Percentiles rank a stretch among this genome's conserved stretches.
Conservation (phyloP, 2,797 vertebrate genomes). For the Austrolebias charrua region DNA sequence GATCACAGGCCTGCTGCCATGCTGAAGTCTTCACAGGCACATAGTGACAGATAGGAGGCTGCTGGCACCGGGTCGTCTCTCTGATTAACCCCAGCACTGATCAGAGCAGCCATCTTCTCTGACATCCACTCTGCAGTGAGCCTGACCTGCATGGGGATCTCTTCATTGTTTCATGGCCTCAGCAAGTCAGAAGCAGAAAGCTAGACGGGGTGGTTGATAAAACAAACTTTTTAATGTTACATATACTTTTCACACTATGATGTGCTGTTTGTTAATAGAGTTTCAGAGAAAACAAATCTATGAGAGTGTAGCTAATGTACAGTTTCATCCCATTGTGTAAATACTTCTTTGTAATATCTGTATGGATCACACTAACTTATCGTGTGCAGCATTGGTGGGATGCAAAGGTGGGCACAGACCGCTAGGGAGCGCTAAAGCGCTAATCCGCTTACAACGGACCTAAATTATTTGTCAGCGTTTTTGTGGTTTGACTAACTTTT, state of each 20-base stretch:
- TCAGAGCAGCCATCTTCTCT: constrained; percentile 44
- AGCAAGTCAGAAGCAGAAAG: neutral
- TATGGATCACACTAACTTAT: too few species aligned
- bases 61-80: constrained; percentile 72
- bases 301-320: too few species aligned
- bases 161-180: neutral
- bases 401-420: too few species aligned
- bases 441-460: too few species aligned
- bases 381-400: too few species aligned
- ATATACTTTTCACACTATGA: neutral
- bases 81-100: constrained; percentile 72
- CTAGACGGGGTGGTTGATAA: constrained; percentile 5
- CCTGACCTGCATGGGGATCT: constrained; percentile 48
- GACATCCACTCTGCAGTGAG: constrained; percentile 38
- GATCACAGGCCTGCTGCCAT: constrained; percentile 86
- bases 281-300: neutral
- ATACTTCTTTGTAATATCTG: too few species aligned
- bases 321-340: neutral
- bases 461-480: too few species aligned
- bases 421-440: too few species aligned
- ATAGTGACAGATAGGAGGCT: constrained; percentile 81
- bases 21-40: constrained; percentile 87
- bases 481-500: too few species aligned
- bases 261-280: neutral
- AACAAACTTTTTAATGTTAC: neutral